These are phyloP conservation scores for Tiliacea citrago DNA, from an alignment of 2,888 invertebrate genomes.

Conservation along the genomic window DNA sequence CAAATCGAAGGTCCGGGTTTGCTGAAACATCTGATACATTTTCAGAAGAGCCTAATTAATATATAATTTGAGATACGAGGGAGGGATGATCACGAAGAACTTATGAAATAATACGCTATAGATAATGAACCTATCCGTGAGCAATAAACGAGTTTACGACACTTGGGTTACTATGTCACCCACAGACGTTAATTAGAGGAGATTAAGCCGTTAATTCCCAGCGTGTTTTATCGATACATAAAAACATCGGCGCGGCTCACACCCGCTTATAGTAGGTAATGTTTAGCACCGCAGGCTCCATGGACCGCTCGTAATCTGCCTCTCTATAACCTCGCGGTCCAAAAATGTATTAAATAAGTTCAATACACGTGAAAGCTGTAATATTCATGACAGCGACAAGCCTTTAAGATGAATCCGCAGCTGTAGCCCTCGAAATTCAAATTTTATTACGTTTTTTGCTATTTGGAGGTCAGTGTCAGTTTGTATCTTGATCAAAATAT, in stretches of 20 bases:
- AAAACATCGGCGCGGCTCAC: constrained; percentile 41
- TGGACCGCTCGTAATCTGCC: constrained; percentile 36
- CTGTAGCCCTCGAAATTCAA: too few relatives aligned
- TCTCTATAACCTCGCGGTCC: constrained; percentile 16
- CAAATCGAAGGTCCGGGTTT: constrained; percentile 12
- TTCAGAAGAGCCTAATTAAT: constrained; percentile 14
- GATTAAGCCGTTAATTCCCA: constrained; percentile 47
- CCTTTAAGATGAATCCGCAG: not conserved
- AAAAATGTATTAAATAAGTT: constrained; percentile 46
- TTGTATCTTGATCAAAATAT: too few relatives aligned
- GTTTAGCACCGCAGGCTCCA: constrained; percentile 40
- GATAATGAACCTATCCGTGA: constrained; percentile 12
- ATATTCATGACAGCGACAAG: constrained; percentile 30
- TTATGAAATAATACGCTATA: constrained; percentile 7
- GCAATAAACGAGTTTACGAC: constrained; percentile 35
- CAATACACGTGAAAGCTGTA: constrained; percentile 21
- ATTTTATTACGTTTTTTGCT: too few relatives aligned
- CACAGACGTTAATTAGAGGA: constrained; percentile 46
- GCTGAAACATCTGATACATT: constrained; percentile 6
- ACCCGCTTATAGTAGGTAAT: constrained; percentile 35
- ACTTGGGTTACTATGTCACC: constrained; percentile 22
- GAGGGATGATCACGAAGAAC: constrained; percentile 7
- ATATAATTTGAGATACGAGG: constrained; percentile 26
- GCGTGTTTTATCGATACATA: constrained; percentile 50
- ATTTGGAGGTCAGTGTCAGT: too few relatives aligned